A percentile compares a stretch with the other conserved stretches of the same genome.
These are phyloP conservation scores for Galago senegalensis DNA, from an alignment of 2,797 vertebrate species.

Conservation along the genomic window DNA sequence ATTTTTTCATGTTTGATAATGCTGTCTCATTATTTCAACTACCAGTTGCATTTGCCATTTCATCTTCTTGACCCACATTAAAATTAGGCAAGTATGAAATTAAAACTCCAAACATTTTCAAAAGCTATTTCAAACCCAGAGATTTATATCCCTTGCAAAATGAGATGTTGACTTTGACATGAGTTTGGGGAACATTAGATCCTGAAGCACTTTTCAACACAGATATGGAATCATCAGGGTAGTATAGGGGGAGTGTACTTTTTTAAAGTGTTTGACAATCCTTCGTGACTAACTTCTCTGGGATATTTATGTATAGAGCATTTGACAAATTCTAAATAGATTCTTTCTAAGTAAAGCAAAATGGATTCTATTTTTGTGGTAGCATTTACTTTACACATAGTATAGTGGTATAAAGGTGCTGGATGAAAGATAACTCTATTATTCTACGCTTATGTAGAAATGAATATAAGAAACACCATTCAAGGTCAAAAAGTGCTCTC, in stretches of 20 bases:
- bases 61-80: constrained; percentile 77
- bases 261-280: constrained; percentile 67
- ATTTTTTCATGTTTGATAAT: neutral
- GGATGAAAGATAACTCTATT: neutral
- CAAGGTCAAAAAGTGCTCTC: constrained; percentile 49
- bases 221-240: constrained; percentile 10
- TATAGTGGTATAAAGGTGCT: constrained; percentile 8
- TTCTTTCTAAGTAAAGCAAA: constrained; percentile 62
- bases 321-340: constrained; percentile 69
- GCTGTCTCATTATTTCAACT: constrained; percentile 23
- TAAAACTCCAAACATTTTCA: constrained; percentile 82
- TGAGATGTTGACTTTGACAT: constrained; percentile 72
- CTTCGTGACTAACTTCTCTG: constrained; percentile 52
- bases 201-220: constrained; percentile 59
- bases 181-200: constrained; percentile 29
- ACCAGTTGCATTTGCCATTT: constrained; percentile 60
- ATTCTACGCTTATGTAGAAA: constrained; percentile 20
- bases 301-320: constrained; percentile 60
- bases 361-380: constrained; percentile 45
- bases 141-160: constrained; percentile 80
- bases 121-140: constrained; percentile 83
- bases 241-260: neutral
- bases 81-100: constrained; percentile 83
- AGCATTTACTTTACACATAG: constrained; percentile 56
- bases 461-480: neutral